Base-by-base conservation (phyloP, 2,888 invertebrate species). In the Leucophenga maculata region DNA sequence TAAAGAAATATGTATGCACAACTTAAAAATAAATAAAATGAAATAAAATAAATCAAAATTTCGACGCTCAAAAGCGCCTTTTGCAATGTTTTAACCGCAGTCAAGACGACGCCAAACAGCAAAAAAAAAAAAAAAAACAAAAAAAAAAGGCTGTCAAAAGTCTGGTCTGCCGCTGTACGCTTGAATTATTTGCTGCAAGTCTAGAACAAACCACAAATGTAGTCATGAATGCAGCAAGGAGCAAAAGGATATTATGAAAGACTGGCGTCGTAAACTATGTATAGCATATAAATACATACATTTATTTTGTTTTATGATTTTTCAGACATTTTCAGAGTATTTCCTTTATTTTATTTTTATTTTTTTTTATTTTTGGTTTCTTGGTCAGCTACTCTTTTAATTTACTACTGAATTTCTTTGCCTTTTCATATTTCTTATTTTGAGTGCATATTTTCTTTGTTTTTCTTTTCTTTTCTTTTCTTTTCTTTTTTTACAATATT, bases 31-130 rank as follows among this genome's bases (percentile, higher is more conserved):
- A 50, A 16, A 18, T 6, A 18, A 50, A 50, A 46, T n/a, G 3
- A 46, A 46, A 46, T 6, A 50, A 50, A 4, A 16, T 16, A 50
- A 50, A 50, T 50, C 50, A 50, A 50, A 50, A 16, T 50, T 18
- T 4, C 13, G 6, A 14, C 46, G 14, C 22, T 48, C 20, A n/a
- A 14, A 64, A 22, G 48, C 46, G 20, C 46, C 62, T 60, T 59
- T 64, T 64, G 46, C 18, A 64, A 64, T 16, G 22, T 62, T 64
- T 46, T 64, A 75, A 74, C 75, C 79, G 68, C 75, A 72, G 71
- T 64, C 73, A 80, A 75, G 78, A 72, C 71, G 72, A 26, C 66
- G 16, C 68, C 60, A 50, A n/a, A 44, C 46, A 57, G 72, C 73
- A 16, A 26, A 1, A 46, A 46, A 67, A 64, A 65, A 26, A 39